phyloP scores from a whole-genome alignment of 2,797 vertebrate species.

The Heteromormyrus szaboi region DNA sequence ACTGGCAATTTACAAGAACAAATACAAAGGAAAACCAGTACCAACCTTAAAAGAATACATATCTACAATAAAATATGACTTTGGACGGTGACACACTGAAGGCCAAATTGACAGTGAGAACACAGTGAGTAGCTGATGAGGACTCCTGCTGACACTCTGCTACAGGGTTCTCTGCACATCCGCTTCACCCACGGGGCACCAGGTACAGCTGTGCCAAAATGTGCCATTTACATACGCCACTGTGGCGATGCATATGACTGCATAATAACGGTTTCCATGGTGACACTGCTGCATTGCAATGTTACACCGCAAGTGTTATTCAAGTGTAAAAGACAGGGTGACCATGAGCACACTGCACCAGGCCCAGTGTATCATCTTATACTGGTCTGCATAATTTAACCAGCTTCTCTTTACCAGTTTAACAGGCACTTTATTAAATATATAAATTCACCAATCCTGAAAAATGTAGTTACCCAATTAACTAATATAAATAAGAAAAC shows the following conservation, averaged over 20 bases:
- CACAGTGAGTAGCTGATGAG: not conserved
- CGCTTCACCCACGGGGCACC: not conserved
- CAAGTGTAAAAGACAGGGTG: not conserved
- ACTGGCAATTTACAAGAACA: not conserved
- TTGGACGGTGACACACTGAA: not conserved
- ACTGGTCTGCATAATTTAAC: not conserved
- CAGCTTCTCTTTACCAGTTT: not conserved
- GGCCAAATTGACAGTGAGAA: not conserved
- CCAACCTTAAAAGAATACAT: not conserved
- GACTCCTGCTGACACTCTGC: not conserved
- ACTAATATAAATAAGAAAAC: not conserved
- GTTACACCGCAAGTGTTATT: not conserved
- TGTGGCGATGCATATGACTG: not conserved
- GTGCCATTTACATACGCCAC: not conserved
- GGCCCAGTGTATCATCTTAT: not conserved
- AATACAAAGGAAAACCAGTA: not conserved
- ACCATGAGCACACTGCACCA: not conserved
- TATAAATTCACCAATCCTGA: not conserved
- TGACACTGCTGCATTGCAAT: not conserved
- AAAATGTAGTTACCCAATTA: conserved; percentile 1
- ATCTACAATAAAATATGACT: not conserved
- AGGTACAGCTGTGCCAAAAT: not conserved
- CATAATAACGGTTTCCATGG: not conserved
- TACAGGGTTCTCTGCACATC: not conserved
- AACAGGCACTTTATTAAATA: not conserved